Evolutionary conservation across 2,113 vertebrate genomes (phyloP), one percentile per base, ranked within the genome.

Genomic region (Athene noctua): DNA sequence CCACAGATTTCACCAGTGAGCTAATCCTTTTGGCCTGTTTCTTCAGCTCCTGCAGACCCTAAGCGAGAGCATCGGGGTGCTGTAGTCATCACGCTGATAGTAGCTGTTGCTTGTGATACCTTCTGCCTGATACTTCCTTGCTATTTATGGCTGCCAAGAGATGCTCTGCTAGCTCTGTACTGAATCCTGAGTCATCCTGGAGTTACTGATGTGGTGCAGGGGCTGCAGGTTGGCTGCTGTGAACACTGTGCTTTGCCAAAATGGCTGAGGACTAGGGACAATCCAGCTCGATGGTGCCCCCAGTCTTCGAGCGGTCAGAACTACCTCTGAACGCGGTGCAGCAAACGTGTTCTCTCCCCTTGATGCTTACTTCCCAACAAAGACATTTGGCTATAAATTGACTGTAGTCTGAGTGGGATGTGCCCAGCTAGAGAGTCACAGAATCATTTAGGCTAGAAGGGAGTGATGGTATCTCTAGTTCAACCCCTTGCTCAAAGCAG

Each of bases 381-480:
- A 23, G 0, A 11, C 14, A 9, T 55, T 47, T 20, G 42, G 3
- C n/a, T 85, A 7, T 32, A 26, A 55, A 4, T 7, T 44, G n/a
- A 12, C 17, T 6, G 1, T 13, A 58, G 27, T 16, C 16, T 46
- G 54, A 10, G 38, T 22, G 44, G 80, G 26, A 52, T 62, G 32
- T 52, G 52, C 1, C 1, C 52, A n/a, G 9, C 2, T 27, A 15
- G 36, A n/a, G 20, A 34, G 7, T 68, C 13, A n/a, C 1, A 3
- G 36, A 65, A 74, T 46, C 52, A 40, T 89, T 68, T 14, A 23
- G 30, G 14, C 42, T 34, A 40, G 29, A 47, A 82, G 9, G 15
- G 16, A 54, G 22, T 3, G 13, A 5, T 72, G 44, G 8, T 3
- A 25, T 49, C 78, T 86, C 13, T 13, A 42, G 54, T 58, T 79